A percentile compares a stretch with the other conserved stretches of the same genome.
phyloP scores from a whole-genome alignment of 2,888 invertebrate species.

The Strigamia maritima region DNA sequence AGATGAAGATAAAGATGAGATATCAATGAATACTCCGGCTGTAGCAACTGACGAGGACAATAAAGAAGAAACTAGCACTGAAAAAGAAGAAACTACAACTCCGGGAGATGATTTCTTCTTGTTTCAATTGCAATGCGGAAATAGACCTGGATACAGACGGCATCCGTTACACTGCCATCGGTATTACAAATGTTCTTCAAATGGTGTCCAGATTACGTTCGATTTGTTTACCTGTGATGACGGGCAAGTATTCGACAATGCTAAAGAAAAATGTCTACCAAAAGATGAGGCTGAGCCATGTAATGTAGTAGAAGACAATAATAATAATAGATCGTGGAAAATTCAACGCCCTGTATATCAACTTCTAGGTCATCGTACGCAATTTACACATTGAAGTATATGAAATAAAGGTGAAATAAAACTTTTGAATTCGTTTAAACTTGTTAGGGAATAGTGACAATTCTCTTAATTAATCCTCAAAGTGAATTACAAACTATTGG shows the following conservation, averaged over 20 bases:
- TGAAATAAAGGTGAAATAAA: too few relatives aligned
- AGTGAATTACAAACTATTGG: too few relatives aligned
- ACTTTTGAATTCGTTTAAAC: too few relatives aligned
- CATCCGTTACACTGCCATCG: slow-evolving; percentile 35
- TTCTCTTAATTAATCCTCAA: too few relatives aligned
- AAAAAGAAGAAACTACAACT: neutral
- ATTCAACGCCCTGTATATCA: neutral
- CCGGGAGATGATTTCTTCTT: slow-evolving; percentile 6
- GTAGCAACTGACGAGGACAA: too few relatives aligned
- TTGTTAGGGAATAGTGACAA: too few relatives aligned
- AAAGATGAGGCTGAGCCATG: slow-evolving; percentile 2
- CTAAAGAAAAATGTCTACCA: neutral
- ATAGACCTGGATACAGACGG: slow-evolving; percentile 17
- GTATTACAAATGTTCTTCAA: slow-evolving; percentile 31
- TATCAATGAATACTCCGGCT: too few relatives aligned
- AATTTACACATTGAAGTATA: neutral
- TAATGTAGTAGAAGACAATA: neutral
- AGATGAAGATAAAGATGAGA: too few relatives aligned
- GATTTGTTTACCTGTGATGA: slow-evolving; percentile 8
- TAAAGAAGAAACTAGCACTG: neutral
- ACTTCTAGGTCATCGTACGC: neutral
- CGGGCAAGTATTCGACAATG: slow-evolving; percentile 26
- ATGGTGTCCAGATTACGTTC: slow-evolving; percentile 8
- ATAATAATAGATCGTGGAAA: neutral
- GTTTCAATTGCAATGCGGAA: slow-evolving; percentile 34